phyloP scores from a whole-genome alignment of 1,140 invertebrate genomes.

The Oppia nitens region DNA sequence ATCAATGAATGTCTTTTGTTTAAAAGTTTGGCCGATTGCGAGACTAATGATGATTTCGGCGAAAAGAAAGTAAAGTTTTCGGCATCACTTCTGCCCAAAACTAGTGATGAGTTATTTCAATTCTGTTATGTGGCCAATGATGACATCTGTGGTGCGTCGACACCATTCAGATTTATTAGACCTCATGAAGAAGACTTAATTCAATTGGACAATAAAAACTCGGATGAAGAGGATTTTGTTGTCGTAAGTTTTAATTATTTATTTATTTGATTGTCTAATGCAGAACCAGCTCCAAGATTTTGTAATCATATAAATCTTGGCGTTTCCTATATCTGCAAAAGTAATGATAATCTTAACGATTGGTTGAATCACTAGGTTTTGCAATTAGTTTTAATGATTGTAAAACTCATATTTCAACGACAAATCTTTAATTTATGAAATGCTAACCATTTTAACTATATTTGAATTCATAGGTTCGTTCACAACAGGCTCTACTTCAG shows the following conservation, averaged over 20 bases:
- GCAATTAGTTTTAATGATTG: background rate
- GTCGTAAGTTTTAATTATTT: slow-evolving; percentile 10
- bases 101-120: slow-evolving; percentile 24
- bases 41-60: background rate
- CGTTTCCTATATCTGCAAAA: background rate
- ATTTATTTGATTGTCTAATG: background rate
- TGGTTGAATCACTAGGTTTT: background rate
- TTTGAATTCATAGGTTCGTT: slow-evolving; percentile 8
- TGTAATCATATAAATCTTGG: background rate
- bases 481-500: slow-evolving; percentile 11
- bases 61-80: background rate
- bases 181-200: slow-evolving; percentile 27
- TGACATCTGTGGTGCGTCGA: slow-evolving; percentile 29
- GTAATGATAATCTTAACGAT: background rate
- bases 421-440: background rate
- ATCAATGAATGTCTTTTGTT: background rate
- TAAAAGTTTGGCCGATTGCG: background rate
- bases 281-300: background rate
- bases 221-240: slow-evolving; percentile 20
- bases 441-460: background rate
- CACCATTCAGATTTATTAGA: slow-evolving; percentile 29
- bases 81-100: background rate
- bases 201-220: slow-evolving; percentile 27
- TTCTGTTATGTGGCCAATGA: slow-evolving; percentile 29
- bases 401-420: background rate